Conservation (phyloP, 2,113 vertebrate genomes). For the Lonchura striata region DNA sequence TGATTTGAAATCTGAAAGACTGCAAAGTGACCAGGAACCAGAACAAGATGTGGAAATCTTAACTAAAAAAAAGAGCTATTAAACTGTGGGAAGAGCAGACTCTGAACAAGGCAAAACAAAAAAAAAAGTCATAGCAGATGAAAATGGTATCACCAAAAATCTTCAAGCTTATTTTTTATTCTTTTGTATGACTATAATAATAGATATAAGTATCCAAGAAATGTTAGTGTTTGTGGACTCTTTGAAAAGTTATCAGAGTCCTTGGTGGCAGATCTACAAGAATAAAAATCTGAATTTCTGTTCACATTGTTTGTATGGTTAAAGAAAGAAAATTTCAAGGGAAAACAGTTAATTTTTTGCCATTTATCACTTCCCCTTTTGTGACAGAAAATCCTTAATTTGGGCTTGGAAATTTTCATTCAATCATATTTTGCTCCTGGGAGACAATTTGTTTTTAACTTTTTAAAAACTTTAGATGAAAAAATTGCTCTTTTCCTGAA, state of each 20-base stretch:
- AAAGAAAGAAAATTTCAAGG: neutral
- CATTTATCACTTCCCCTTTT: neutral
- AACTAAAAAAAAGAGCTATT: neutral
- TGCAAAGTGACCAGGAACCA: neutral
- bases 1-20: neutral
- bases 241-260: neutral
- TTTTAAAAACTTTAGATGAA: neutral
- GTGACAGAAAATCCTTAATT: neutral
- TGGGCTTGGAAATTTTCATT: neutral
- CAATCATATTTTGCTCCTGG: neutral
- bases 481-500: neutral
- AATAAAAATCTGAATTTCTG: neutral
- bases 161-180: neutral
- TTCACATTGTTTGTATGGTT: neutral
- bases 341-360: neutral
- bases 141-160: neutral
- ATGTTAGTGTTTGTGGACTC: neutral
- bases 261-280: accelerated
- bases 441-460: neutral
- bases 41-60: neutral
- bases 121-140: neutral
- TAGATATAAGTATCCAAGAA: neutral
- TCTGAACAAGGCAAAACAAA: neutral
- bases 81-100: neutral
- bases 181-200: neutral